Evolutionary conservation across 2,797 vertebrate genomes (phyloP), one percentile per base, ranked within the genome.

Genomic region (Crenichthys baileyi): DNA sequence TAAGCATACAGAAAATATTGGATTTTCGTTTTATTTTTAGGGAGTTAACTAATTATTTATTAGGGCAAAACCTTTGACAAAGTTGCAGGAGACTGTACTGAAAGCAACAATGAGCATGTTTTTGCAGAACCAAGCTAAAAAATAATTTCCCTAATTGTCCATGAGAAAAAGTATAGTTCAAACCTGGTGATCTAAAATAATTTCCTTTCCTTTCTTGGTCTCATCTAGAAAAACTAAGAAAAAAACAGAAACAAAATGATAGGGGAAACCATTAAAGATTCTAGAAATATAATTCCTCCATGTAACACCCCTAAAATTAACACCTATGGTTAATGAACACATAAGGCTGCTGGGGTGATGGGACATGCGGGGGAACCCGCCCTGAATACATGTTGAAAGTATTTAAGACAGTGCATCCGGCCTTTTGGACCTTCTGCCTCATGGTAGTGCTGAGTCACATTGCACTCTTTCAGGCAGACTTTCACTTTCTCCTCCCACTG

Each of bases 401-500:
- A 61, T 71, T 60, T 67, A 81, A 82, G 83, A 74, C 80, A 77
- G 70, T 55, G 71, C 50, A 61, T 88, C 82, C 85, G 68, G 71
- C 79, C 29, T 16, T n/a, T 55, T 73, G 74, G n/a, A 75, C 24
- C 83, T 81, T 7, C 70, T 13, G 41, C 46, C 82, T 86, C 81
- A 76, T 87, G 88, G 73, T 83, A 90, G 78, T 73, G 90, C 87
- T 85, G 90, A 93, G 89, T 93, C 92, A 92, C 86, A 76, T 82
- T 75, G 81, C 70, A 61, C 76, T 85, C 60, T 80, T 85, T 90
- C 73, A 80, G 78, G 85, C 24, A 75, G 18, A 79, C 82, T 70
- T 80, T 68, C 71, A 11, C 50, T 85, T 88, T 60, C 71, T 88
- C 88, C 86, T 89, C 87, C 82, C 58, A 70, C 88, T 51, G 84